Base-by-base conservation (phyloP, 1,140 invertebrate species). In the Drosophila repletoides region DNA sequence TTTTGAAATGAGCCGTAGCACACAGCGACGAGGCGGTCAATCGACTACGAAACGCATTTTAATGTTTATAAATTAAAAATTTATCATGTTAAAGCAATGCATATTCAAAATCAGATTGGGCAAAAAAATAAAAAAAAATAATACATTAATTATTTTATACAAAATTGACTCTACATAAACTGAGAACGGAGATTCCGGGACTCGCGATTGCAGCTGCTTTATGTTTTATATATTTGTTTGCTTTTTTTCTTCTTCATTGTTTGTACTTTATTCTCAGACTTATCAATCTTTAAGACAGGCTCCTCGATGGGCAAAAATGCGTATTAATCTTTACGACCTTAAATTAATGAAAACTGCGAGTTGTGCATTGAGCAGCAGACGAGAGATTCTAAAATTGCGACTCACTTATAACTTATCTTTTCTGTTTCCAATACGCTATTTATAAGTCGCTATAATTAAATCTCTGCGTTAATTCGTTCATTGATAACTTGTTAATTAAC, bases 231-330 rank as follows among this genome's bases (percentile, higher is more conserved):
- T 2, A 7, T 26, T 24, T 65, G 31, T 15, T 40, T 48, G 38
- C 12, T 21, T 24, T 12, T 48, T 24, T 28, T 34, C 1, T 26
- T 45, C 10, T 3, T 6, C 6, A 5, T 14, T 5, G n/a, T 10
- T 55, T 14, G 14, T 10, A 4, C n/a, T n/a, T 15, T 12, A 12
- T 7, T 36, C 17, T 41, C 17, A 2, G 15, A 12, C 46, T 52
- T 70, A 84, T 79, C 40, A 67, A 83, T 84, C 79, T 83, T 84
- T 71, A 83, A 84, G 64, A 31, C 29, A n/a, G 55, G 21, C 51
- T 41, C 41, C 34, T 22, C 14, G 59, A 51, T 66, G 69, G 43
- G 24, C 34, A 33, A 33, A n/a, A 24, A 40, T 61, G 64, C 29
- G 51, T 68, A 86, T 79, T 60, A 84, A 84, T 56, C 17, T 79